Conservation (phyloP, 2,113 vertebrate species). For the Brachyhypopomus occidentalis region DNA sequence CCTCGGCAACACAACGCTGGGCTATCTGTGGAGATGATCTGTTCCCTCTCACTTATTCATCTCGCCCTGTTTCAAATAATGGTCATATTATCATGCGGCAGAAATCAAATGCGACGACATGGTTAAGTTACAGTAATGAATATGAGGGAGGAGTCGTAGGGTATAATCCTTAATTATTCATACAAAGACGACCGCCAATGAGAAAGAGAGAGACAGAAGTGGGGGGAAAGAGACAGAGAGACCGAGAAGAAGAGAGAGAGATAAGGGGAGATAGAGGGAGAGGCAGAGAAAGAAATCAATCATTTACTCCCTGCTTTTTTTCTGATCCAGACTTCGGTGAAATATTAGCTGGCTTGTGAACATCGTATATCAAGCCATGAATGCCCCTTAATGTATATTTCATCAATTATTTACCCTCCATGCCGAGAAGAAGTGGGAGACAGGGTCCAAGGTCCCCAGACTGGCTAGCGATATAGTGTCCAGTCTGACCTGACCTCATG, state of each 20-base stretch:
- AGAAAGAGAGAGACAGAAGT: conserved; percentile 63
- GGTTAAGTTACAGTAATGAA: conserved; percentile 65
- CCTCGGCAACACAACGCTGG: conserved; percentile 11
- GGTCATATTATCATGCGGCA: conserved; percentile 44
- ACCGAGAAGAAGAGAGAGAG: conserved; percentile 57
- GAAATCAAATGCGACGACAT: conserved; percentile 45
- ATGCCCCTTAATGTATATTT: conserved; percentile 75
- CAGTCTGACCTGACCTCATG: conserved; percentile 35
- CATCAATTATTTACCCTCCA: conserved; percentile 72
- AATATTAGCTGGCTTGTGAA: conserved; percentile 69
- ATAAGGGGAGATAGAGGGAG: conserved; percentile 51
- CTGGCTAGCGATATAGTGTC: conserved; percentile 44
- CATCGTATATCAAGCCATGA: conserved; percentile 62
- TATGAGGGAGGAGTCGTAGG: conserved; percentile 67
- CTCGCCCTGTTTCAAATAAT: conserved; percentile 49
- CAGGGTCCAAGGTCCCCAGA: conserved; percentile 37
- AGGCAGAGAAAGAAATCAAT: conserved; percentile 66
- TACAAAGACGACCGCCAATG: conserved; percentile 29
- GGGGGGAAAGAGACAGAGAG: conserved; percentile 30
- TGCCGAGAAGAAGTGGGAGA: conserved; percentile 13
- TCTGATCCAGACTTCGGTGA: conserved; percentile 64
- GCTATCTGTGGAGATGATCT: conserved; percentile 30
- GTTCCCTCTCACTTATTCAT: conserved; percentile 31
- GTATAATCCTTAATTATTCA: conserved; percentile 74
- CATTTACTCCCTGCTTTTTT: conserved; percentile 59